Base-by-base conservation (phyloP, 1,140 invertebrate species). In the Berghia stephanieae region DNA sequence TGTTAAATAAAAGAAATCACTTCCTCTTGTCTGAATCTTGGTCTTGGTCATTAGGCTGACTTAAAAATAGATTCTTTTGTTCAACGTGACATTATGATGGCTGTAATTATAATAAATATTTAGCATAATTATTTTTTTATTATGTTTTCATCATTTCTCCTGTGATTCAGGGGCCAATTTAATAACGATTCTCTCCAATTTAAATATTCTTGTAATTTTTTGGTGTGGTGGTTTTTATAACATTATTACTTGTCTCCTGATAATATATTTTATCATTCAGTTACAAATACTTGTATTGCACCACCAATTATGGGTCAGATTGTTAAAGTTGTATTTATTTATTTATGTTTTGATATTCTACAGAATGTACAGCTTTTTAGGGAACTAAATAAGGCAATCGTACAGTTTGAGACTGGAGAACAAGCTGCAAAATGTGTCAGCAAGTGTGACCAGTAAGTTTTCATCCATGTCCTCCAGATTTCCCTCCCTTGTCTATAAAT, bases 351-450 rank as follows among this genome's bases (percentile, higher is more conserved):
- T 21, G n/a, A n/a, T 43, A 24, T 63, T 40, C 49, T 42, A 8
- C 31, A 75, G 73, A 60, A 60, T 43, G 55, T 66, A 8, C 63
- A 75, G 42, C 60, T 75, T 34, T 27, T 75, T n/a, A 8, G 34
- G 34, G 55, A 63, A 27, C 73, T 66, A 43, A 66, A 66, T 43
- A 75, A 66, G 36, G 73, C 73, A 34, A 40, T 75, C 10, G 73
- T 75, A 3, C 73, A 75, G 40, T 75, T 75, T 40, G 21, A 75
- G 60, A 75, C n/a, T 16, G 73, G 73, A 75, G 73, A 63, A 18
- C 73, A 75, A 43, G 73, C 73, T 43, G 73, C 73, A 21, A 75
- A 67, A 66, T 75, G 73, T 75, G 73, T 75, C 31, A 42, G 38
- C 31, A 75, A 75, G 31, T 75, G 73, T 34, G 31, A 75, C 36